Evolutionary conservation across 2,797 vertebrate genomes (phyloP), one percentile per base, ranked within the genome.

Genomic region (Mormyrus proboscirostris): DNA sequence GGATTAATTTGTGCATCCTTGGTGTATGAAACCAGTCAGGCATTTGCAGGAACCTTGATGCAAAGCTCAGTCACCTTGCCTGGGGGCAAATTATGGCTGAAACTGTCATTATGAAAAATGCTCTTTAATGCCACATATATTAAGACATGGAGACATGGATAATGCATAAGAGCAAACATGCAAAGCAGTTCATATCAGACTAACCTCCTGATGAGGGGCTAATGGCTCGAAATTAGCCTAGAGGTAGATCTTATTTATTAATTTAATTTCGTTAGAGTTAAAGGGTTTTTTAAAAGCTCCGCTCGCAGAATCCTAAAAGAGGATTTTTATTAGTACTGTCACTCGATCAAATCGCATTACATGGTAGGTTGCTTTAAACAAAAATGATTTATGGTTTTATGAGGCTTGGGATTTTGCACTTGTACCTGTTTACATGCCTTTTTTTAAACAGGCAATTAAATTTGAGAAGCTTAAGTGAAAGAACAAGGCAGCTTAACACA

Each of bases 111-210:
- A 44, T 82, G 41, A 82, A 47, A 44, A 82, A 82, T 82, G 76
- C 76, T 33, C 76, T 82, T 82, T 82, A 82, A 44, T 82, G 41
- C 76, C 76, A 82, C 76, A 82, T 82, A 82, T 82, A 44, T 82
- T 82, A 47, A 44, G 76, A 82, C 76, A 82, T 9, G 19, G 73
- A 41, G 41, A 79, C 73, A 79, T 79, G 41, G 76, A 82, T 82
- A 82, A 82, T 82, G 76, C 19, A 47, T 44, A 47, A 47, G 76
- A 82, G 76, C 19, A 82, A 44, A 82, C 19, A 47, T 82, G 76
- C 76, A 82, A 47, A 82, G 19, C 76, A 33, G 69, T 76, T 82
- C 76, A 47, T 82, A 47, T 82, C 76, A 82, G 76, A 73, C 69
- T 33, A 41, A 73, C 33, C 69, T 73, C 69, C 69, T 73, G 33